Evolutionary conservation across 1,140 invertebrate genomes (phyloP).

Genomic region (Apolygus lucorum): DNA sequence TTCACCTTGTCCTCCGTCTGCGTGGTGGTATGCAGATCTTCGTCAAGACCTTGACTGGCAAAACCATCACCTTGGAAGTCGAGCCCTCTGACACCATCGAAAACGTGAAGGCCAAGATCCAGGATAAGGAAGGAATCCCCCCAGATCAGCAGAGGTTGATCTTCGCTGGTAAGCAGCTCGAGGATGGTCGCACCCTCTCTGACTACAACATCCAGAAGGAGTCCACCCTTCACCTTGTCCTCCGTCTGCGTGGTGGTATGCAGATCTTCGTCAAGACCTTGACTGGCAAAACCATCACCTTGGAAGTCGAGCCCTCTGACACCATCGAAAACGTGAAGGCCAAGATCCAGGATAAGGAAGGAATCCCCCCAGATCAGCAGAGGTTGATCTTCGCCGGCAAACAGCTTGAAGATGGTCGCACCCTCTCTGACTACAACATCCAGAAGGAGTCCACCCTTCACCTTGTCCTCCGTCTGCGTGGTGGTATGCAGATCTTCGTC

Average conservation of each 20-base stretch:
- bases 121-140: conserved; percentile 60
- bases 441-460: no score
- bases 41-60: conserved; percentile 76
- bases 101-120: conserved; percentile 70
- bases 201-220: conserved; percentile 62
- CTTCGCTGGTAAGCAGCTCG: conserved; percentile 66
- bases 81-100: conserved; percentile 66
- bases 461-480: no score
- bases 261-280: no score
- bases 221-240: conserved; percentile 55
- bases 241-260: conserved; percentile 55
- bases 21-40: conserved; percentile 71
- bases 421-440: no score
- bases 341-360: no score
- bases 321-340: no score
- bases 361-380: no score
- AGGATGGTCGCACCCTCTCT: conserved; percentile 70
- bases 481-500: no score
- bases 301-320: no score
- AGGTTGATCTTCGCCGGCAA: no score
- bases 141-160: conserved; percentile 53
- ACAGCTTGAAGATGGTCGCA: no score
- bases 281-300: no score
- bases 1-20: conserved; percentile 61
- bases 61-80: conserved; percentile 75